Evolutionary conservation across 2,113 vertebrate genomes (phyloP).

Genomic region (Patagioenas fasciata): DNA sequence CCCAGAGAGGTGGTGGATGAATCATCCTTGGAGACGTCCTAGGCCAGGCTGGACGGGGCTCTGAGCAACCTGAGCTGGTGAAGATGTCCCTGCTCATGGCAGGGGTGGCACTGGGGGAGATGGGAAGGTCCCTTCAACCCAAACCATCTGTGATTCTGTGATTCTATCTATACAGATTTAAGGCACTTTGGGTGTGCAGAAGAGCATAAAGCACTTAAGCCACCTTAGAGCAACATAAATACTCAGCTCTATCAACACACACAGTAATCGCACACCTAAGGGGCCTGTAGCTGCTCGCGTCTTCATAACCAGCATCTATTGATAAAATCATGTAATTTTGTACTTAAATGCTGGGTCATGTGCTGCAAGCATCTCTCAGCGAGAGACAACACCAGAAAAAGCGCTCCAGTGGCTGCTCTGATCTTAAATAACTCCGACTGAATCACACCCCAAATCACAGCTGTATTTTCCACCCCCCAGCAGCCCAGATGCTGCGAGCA

Average conservation of each 20-base stretch:
- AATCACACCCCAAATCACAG: background rate
- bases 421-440: background rate
- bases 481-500: background rate
- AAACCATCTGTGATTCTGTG: too few species aligned
- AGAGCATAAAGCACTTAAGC: background rate
- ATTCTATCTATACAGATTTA: background rate
- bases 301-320: background rate
- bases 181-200: background rate
- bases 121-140: too few species aligned
- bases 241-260: background rate
- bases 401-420: background rate
- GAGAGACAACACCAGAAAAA: background rate
- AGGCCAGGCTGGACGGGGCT: too few species aligned
- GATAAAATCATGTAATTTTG: fast-evolving
- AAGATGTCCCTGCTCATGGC: too few species aligned
- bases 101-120: too few species aligned
- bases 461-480: background rate
- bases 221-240: background rate
- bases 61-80: too few species aligned
- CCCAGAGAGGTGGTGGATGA: too few species aligned
- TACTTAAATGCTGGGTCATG: background rate
- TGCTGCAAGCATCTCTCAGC: background rate
- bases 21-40: too few species aligned
- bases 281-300: fast-evolving
- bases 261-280: fast-evolving